These are phyloP conservation scores for Parauchenoglanis punctatus DNA, from an alignment of 2,797 vertebrate species.

Conservation along the genomic window DNA sequence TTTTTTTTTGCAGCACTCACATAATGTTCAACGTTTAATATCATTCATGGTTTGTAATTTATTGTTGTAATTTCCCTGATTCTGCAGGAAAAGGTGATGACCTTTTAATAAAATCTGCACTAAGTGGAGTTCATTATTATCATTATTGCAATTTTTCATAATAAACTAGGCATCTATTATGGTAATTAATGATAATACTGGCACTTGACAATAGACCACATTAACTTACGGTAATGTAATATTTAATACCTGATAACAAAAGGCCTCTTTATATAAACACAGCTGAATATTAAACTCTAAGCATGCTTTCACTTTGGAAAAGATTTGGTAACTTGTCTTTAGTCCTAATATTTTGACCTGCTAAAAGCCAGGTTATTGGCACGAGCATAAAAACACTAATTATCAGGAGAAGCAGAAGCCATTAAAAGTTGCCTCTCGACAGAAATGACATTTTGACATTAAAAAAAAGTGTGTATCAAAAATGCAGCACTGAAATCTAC, in stretches of 20 bases:
- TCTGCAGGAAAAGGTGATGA: neutral
- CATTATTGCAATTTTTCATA: conserved; percentile 32
- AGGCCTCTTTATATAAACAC: conserved; percentile 17
- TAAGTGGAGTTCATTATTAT: neutral
- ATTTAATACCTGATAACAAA: conserved; percentile 25
- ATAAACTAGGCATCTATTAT: conserved; percentile 21
- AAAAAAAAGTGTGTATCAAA: conserved; percentile 23
- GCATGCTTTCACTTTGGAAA: neutral
- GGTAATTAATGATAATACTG: conserved; percentile 43
- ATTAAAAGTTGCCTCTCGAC: conserved; percentile 5
- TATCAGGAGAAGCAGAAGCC: conserved; percentile 10
- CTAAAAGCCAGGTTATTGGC: conserved; percentile 33
- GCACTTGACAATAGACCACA: conserved; percentile 34
- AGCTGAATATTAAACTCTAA: neutral
- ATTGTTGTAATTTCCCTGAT: neutral
- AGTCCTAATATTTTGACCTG: conserved; percentile 31
- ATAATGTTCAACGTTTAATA: neutral
- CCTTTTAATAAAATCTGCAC: neutral
- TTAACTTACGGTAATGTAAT: conserved; percentile 32
- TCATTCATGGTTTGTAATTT: neutral
- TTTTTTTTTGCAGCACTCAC: neutral
- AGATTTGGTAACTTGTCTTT: neutral
- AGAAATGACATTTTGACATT: neutral
- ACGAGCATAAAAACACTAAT: conserved; percentile 8
- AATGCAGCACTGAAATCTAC: neutral